These are phyloP conservation scores for Notothenia rossii DNA, from an alignment of 2,113 vertebrate genomes.

Conservation along the genomic window DNA sequence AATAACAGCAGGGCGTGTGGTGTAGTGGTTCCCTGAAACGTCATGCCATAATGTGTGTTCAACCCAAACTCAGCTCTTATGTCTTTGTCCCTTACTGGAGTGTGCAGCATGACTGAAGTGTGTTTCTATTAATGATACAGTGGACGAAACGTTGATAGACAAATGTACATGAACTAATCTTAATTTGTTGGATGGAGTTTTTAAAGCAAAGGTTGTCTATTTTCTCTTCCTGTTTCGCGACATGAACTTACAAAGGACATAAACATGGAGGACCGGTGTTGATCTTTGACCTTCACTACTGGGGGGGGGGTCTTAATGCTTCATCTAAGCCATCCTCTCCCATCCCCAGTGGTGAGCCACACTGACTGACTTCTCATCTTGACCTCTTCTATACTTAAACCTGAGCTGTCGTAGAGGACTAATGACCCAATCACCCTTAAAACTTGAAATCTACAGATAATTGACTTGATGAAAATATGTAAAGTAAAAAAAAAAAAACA, in stretches of 20 bases:
- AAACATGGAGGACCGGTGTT: slow-evolving; percentile 64
- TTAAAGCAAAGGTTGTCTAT: slow-evolving; percentile 70
- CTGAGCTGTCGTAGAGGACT: slow-evolving; percentile 70
- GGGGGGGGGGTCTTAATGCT: slow-evolving; percentile 77
- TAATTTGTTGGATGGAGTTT: slow-evolving; percentile 69
- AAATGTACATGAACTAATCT: slow-evolving; percentile 72
- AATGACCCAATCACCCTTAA: slow-evolving; percentile 79
- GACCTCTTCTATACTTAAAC: slow-evolving; percentile 75
- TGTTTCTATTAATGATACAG: slow-evolving; percentile 71
- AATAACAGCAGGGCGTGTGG: slow-evolving; percentile 49
- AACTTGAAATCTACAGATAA: slow-evolving; percentile 85
- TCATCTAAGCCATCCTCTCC: slow-evolving; percentile 81
- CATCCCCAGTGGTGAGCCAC: slow-evolving; percentile 72
- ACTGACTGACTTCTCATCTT: slow-evolving; percentile 71
- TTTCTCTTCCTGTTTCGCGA: slow-evolving; percentile 66
- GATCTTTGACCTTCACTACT: slow-evolving; percentile 76
- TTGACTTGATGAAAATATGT: slow-evolving; percentile 80
- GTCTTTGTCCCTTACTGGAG: slow-evolving; percentile 70
- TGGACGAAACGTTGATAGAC: slow-evolving; percentile 49
- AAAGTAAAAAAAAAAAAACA: slow-evolving; percentile 29
- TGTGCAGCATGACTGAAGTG: slow-evolving; percentile 79
- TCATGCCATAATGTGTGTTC: slow-evolving; percentile 67
- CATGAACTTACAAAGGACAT: slow-evolving; percentile 52
- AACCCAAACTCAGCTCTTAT: slow-evolving; percentile 61
- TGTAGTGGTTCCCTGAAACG: slow-evolving; percentile 46